phyloP scores from a whole-genome alignment of 2,113 vertebrate species.

The Tragelaphus buxtoni region DNA sequence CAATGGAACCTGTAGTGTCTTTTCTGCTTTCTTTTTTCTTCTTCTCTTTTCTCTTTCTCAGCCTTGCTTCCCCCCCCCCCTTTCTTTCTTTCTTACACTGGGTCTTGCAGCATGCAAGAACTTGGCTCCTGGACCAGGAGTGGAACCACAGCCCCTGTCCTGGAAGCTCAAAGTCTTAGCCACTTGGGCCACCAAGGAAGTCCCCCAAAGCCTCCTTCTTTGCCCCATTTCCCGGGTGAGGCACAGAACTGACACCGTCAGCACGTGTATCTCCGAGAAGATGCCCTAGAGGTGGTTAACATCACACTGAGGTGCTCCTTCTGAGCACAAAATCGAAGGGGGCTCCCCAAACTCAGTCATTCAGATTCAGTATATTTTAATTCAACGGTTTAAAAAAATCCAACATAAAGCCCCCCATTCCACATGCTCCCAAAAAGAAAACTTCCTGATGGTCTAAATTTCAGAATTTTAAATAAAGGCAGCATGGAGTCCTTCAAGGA shows the following conservation, averaged over 20 bases:
- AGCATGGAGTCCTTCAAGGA: neutral
- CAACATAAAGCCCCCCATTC: neutral
- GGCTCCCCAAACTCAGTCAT: too few species aligned
- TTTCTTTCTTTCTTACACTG: neutral
- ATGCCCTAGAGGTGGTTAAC: too few species aligned
- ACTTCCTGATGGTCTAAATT: neutral
- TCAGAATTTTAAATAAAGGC: neutral
- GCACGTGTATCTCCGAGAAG: rapidly evolving
- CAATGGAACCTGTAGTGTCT: neutral
- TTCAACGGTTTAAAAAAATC: neutral
- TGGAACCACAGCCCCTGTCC: neutral
- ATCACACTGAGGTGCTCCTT: too few species aligned
- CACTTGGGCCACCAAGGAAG: neutral
- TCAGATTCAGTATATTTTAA: too few species aligned
- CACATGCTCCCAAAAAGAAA: rapidly evolving
- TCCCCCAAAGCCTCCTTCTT: neutral
- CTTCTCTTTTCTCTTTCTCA: neutral
- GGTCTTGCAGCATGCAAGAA: neutral
- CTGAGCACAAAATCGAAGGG: too few species aligned
- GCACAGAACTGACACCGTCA: too few species aligned
- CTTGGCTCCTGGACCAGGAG: neutral
- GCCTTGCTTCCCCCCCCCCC: neutral
- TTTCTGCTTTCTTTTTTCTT: neutral
- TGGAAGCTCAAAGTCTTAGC: neutral
- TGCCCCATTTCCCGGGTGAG: neutral